These are phyloP conservation scores for Halichoeres trimaculatus DNA, from an alignment of 2,113 vertebrate species.

Conservation along the genomic window DNA sequence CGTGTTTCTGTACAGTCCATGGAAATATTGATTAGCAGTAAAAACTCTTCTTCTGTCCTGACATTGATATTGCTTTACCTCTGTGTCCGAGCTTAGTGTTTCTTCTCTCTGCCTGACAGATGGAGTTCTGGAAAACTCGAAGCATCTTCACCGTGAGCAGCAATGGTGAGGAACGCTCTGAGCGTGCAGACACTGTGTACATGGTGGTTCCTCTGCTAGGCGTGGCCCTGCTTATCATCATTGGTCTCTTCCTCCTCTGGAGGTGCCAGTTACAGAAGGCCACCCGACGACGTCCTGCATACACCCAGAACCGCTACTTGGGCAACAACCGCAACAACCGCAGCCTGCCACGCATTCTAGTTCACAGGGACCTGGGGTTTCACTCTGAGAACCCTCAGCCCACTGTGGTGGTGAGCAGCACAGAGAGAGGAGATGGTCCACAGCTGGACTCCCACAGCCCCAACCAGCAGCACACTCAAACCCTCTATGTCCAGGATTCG, in stretches of 20 bases:
- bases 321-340: constrained; percentile 85
- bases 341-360: constrained; percentile 88
- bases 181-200: constrained; percentile 87
- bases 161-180: constrained; percentile 78
- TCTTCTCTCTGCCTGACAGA: constrained; percentile 72
- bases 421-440: constrained; percentile 32
- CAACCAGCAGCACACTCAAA: constrained; percentile 69
- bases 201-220: constrained; percentile 90
- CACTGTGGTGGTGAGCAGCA: constrained; percentile 59
- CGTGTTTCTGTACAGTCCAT: neutral
- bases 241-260: constrained; percentile 93
- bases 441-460: constrained; percentile 44
- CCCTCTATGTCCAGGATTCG: constrained; percentile 85
- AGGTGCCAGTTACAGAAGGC: constrained; percentile 93
- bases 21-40: neutral
- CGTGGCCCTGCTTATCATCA: constrained; percentile 89
- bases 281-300: constrained; percentile 88
- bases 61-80: neutral
- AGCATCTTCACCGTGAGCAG: constrained; percentile 85
- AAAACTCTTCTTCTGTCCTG: no score
- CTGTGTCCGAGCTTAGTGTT: neutral
- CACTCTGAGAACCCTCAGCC: constrained; percentile 80
- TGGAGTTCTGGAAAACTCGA: constrained; percentile 92
- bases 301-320: constrained; percentile 88
- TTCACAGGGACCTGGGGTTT: constrained; percentile 83